Conservation (phyloP, 2,113 vertebrate species). For the Pterophyllum scalare region DNA sequence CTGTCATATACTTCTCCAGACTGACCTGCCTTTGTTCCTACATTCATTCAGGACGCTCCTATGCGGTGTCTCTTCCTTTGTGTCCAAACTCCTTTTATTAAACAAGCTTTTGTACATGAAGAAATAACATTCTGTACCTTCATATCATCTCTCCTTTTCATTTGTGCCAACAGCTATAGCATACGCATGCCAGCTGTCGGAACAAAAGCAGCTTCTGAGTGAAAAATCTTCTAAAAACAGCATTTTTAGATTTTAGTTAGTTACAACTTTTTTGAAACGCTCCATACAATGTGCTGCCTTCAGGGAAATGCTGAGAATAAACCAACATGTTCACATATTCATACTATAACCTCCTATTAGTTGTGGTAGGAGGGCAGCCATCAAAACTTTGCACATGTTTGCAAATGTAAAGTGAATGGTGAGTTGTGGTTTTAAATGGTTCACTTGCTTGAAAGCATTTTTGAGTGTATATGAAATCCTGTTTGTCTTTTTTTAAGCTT, state of each 20-base stretch:
- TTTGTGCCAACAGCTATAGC: conserved; percentile 3
- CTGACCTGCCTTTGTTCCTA: conserved; percentile 5
- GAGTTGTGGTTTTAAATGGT: not conserved
- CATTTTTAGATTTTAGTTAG: not conserved
- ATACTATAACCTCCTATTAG: not conserved
- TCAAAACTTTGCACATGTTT: not conserved
- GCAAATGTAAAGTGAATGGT: not conserved
- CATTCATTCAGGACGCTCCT: not conserved
- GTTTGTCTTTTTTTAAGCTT: not conserved
- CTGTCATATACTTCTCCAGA: not conserved
- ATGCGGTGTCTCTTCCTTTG: not conserved
- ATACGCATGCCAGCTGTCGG: not conserved
- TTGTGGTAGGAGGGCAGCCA: not conserved
- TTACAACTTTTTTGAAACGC: not conserved
- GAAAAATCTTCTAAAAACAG: not conserved
- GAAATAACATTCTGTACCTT: not conserved
- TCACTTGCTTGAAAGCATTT: not conserved
- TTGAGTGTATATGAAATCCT: not conserved
- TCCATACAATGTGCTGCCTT: not conserved
- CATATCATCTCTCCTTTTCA: not conserved
- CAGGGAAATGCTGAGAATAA: not conserved
- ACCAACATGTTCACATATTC: not conserved
- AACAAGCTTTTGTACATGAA: not conserved
- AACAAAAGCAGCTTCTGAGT: conserved; percentile 6
- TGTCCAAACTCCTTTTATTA: not conserved